These are phyloP conservation scores for Syncerus caffer DNA, from an alignment of 2,797 vertebrate species.

Conservation along the genomic window DNA sequence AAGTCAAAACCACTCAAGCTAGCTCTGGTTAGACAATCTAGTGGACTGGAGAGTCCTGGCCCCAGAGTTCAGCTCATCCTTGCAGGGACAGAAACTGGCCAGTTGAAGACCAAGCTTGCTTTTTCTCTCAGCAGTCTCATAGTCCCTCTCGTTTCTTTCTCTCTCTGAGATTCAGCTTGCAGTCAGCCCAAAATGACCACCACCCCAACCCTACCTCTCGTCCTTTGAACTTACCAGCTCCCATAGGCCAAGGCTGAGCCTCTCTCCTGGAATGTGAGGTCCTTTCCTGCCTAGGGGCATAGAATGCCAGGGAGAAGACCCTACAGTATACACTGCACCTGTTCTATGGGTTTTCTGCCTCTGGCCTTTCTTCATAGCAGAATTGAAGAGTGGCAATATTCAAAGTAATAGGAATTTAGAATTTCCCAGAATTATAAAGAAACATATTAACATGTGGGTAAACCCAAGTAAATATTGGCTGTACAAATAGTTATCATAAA, in stretches of 20 bases:
- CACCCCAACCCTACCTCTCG: neutral
- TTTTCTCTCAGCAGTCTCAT: neutral
- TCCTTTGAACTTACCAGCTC: neutral
- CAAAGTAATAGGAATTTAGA: neutral
- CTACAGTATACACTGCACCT: neutral
- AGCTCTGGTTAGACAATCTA: neutral
- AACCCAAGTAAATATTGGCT: neutral
- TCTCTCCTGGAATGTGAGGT: neutral
- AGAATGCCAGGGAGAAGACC: neutral
- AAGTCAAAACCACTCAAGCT: neutral
- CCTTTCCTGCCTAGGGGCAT: neutral
- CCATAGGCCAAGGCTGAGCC: neutral
- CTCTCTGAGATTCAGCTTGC: neutral
- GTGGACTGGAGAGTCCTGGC: neutral
- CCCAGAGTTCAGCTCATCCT: neutral
- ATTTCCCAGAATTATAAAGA: neutral
- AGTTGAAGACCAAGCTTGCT: neutral
- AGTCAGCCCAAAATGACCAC: neutral
- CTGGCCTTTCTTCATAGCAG: neutral
- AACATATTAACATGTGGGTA: neutral
- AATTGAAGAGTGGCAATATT: neutral
- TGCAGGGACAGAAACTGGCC: neutral
- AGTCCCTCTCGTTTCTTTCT: neutral
- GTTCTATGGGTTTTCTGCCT: neutral
- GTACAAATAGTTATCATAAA: neutral